Conservation (phyloP, 2,888 invertebrate genomes). For the Eristalis arbustorum region DNA sequence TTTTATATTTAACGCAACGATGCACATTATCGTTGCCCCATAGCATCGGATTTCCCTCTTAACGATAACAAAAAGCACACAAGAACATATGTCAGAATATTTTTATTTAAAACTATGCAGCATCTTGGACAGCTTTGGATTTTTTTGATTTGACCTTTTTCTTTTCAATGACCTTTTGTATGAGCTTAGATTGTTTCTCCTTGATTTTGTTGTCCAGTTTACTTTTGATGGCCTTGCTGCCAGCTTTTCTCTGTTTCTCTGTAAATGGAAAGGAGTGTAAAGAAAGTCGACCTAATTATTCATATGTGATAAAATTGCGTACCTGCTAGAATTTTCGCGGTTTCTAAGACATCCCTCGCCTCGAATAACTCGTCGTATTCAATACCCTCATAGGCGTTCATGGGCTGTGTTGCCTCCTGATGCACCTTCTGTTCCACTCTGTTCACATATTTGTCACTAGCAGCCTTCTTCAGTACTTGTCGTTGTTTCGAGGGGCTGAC, state of each 20-base stretch:
- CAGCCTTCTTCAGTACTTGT: constrained; percentile 85
- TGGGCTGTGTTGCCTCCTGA: constrained; percentile 87
- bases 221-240: constrained; percentile 73
- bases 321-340: constrained; percentile 82
- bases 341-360: constrained; percentile 84
- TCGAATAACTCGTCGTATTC: constrained; percentile 88
- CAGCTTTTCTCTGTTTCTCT: constrained; percentile 72
- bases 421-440: constrained; percentile 90
- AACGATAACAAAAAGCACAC: neutral
- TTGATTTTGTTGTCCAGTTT: constrained; percentile 76
- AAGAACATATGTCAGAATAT: neutral
- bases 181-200: constrained; percentile 76
- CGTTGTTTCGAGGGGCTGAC: constrained; percentile 93
- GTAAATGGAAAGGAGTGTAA: constrained; percentile 21
- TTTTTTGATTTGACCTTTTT: constrained; percentile 75
- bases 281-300: neutral
- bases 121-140: constrained; percentile 63
- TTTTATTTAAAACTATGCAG: constrained; percentile 35
- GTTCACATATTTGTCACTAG: constrained; percentile 88
- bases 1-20: too few relatives aligned
- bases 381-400: constrained; percentile 86
- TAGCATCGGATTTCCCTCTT: too few relatives aligned
- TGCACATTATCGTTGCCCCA: too few relatives aligned
- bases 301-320: constrained; percentile 42
- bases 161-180: constrained; percentile 75